Conservation (phyloP, 2,797 vertebrate genomes). For the Melopsittacus undulatus region DNA sequence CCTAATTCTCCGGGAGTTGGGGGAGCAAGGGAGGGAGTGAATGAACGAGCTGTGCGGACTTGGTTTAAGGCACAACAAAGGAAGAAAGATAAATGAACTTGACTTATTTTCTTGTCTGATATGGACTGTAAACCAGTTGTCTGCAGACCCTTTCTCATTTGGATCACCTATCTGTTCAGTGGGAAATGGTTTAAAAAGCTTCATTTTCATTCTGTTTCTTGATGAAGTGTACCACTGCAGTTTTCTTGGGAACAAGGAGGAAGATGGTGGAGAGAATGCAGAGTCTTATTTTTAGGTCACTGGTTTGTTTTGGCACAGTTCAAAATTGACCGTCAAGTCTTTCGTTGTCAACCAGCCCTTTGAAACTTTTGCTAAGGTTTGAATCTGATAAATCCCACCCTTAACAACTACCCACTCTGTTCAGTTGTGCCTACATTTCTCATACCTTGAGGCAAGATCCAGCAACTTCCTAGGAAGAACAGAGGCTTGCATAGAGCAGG, state of each 20-base stretch:
- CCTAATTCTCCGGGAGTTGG: no score
- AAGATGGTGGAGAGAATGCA: neutral
- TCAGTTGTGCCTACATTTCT: neutral
- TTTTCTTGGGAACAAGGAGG: neutral
- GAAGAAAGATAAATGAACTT: neutral
- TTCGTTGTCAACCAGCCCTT: neutral
- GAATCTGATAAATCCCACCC: neutral
- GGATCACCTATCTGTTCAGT: neutral
- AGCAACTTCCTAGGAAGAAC: neutral
- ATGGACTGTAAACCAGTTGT: neutral
- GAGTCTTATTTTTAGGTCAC: constrained; percentile 3
- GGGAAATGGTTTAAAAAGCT: neutral
- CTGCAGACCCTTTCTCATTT: neutral
- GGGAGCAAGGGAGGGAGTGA: no score
- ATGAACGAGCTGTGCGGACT: no score
- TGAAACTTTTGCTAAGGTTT: constrained; percentile 27
- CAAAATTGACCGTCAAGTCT: neutral
- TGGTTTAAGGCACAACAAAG: no score
- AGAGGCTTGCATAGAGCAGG: neutral
- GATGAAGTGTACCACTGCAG: neutral
- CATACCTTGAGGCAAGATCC: neutral
- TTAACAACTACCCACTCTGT: neutral
- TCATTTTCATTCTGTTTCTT: neutral
- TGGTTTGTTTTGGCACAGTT: neutral
- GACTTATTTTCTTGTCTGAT: neutral